Evolutionary conservation across 2,797 vertebrate species (phyloP), one percentile per base, ranked within the genome.

Genomic region (Lindbergichthys nudifrons): DNA sequence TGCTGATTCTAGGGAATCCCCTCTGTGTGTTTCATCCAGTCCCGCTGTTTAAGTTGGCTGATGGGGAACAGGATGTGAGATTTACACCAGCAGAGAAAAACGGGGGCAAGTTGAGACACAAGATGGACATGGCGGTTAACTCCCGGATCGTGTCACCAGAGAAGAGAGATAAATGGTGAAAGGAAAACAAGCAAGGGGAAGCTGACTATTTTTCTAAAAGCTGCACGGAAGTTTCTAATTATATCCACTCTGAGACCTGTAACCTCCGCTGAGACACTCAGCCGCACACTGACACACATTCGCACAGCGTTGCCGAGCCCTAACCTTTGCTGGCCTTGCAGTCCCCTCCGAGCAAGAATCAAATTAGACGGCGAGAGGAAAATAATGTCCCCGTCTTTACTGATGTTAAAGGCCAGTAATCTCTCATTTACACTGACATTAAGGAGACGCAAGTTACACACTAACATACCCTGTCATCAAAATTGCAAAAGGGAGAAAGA

Each of bases 401-500:
- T 79, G 66, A 73, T 71, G 70, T 79, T 93, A 90, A 95, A 93
- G 92, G 92, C 86, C 88, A 92, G 85, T 91, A 92, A 94, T 96
- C 92, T 95, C 92, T 94, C 75, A 61, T 87, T 92, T 88, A 89
- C 88, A 72, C 77, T 92, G 89, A 93, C 91, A 87, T 90, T 90
- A 91, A 90, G 76, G 88, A 90, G 83, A 93, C 91, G 90, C 73
- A 61, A 87, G 85, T 90, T 83, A 92, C 87, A 74, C 84, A 90
- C 77, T 73, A 64, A 83, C 90, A 88, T 89, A 87, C 93, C 95
- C 94, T 95, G 94, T 93, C 87, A 87, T 93, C 80, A 95, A 92
- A 89, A 87, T 85, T 88, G 89, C 91, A 77, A 86, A 79, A 73
- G 68, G 90, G 77, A 61, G 26, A 36, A 74, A 70, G 52, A 56